Percentiles rank a stretch among this genome's conserved stretches.
phyloP scores from a whole-genome alignment of 2,113 vertebrate species.

The Bujurquina vittata region DNA sequence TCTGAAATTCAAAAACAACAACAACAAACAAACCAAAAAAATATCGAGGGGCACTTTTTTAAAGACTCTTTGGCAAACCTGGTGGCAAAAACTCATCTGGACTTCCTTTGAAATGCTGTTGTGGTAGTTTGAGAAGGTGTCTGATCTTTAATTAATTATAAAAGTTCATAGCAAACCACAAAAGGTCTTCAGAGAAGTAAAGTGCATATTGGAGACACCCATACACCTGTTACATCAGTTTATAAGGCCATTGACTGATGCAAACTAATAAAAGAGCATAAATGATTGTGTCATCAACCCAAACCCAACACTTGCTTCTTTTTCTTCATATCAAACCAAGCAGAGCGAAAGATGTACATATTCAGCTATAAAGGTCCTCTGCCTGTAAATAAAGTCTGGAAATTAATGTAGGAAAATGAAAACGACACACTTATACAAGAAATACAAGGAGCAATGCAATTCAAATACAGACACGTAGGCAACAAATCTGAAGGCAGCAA shows the following conservation, averaged over 20 bases:
- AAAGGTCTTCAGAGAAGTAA: slow-evolving; percentile 1
- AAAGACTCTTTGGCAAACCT: slow-evolving; percentile 28
- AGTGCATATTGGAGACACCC: neutral
- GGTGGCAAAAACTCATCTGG: neutral
- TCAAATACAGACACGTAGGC: slow-evolving; percentile 9
- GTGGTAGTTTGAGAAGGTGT: neutral
- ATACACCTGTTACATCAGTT: neutral
- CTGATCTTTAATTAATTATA: neutral
- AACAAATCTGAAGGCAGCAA: slow-evolving; percentile 33
- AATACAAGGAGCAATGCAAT: neutral
- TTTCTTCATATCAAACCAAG: neutral
- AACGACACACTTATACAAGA: neutral
- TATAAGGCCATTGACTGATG: slow-evolving; percentile 20
- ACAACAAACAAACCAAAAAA: neutral
- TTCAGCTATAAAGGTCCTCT: neutral
- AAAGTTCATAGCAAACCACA: neutral
- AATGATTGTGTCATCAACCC: neutral
- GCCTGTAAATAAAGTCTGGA: neutral
- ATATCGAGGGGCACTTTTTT: slow-evolving; percentile 11
- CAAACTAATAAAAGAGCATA: slow-evolving; percentile 2
- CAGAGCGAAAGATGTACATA: neutral
- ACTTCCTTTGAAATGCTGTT: neutral
- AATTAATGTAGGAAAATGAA: neutral
- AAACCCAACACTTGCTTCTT: neutral
- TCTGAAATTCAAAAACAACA: neutral